Conservation (phyloP, 2,888 invertebrate species). For the Xanthorhoe designata region DNA sequence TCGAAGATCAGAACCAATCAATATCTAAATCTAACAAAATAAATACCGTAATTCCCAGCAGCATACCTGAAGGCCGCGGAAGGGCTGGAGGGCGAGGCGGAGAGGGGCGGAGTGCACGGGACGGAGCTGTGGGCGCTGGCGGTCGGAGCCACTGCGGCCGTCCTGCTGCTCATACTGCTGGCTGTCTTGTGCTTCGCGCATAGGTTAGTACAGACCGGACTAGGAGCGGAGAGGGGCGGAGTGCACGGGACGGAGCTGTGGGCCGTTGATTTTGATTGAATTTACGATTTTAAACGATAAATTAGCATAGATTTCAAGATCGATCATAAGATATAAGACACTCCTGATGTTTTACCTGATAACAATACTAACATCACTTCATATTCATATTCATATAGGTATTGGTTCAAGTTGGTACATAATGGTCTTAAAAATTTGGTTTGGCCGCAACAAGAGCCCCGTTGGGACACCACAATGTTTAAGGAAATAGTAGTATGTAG, state of each 20-base stretch:
- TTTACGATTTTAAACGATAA: too few relatives aligned
- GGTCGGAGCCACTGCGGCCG: slow-evolving; percentile 86
- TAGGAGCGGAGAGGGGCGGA: slow-evolving; percentile 71
- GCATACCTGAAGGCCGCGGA: slow-evolving; percentile 89
- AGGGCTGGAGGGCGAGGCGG: slow-evolving; percentile 85
- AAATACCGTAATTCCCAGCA: slow-evolving; percentile 66
- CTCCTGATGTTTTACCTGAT: too few relatives aligned
- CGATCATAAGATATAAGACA: too few relatives aligned
- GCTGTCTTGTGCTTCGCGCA: slow-evolving; percentile 78
- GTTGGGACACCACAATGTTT: too few relatives aligned
- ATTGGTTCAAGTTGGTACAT: too few relatives aligned
- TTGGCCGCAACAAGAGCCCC: too few relatives aligned
- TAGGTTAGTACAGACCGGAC: slow-evolving; percentile 70
- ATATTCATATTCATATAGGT: too few relatives aligned
- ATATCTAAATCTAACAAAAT: slow-evolving; percentile 21
- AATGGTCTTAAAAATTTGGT: too few relatives aligned
- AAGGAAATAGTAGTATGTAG: too few relatives aligned
- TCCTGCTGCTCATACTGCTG: slow-evolving; percentile 85
- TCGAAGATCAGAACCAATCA: too few relatives aligned
- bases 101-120: slow-evolving; percentile 63
- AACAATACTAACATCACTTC: too few relatives aligned
- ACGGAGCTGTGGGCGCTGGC: slow-evolving; percentile 87
- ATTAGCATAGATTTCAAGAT: too few relatives aligned
- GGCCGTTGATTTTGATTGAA: slow-evolving; percentile 88
- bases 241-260: slow-evolving; percentile 80